Percentiles rank a stretch among this genome's conserved stretches.
Evolutionary conservation across 2,113 vertebrate genomes (phyloP).

Genomic region (Engystomops pustulosus): DNA sequence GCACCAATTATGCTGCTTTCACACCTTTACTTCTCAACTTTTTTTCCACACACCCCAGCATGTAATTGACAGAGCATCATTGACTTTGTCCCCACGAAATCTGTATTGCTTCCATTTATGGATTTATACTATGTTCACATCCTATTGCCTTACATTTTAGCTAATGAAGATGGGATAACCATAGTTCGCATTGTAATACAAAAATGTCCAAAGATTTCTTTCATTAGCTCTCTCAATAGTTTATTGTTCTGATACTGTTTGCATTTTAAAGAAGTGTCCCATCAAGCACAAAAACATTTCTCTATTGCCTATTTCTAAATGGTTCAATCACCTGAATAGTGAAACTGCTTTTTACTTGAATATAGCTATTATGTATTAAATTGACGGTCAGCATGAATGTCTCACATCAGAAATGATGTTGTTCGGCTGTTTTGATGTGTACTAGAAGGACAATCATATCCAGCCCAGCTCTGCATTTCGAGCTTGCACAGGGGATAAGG

Average conservation of each 20-base stretch:
- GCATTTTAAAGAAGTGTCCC: not conserved
- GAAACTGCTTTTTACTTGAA: not conserved
- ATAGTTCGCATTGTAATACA: not conserved
- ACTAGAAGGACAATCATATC: not conserved
- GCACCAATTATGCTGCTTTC: constrained; percentile 22
- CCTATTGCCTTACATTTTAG: not conserved
- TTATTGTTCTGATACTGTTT: not conserved
- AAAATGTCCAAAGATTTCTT: not conserved
- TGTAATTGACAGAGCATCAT: constrained; percentile 7
- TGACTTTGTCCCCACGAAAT: not conserved
- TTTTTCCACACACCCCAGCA: not conserved
- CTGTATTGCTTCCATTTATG: not conserved
- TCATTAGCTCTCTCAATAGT: not conserved
- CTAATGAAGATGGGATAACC: not conserved
- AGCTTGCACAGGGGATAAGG: not conserved
- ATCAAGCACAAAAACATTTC: not conserved
- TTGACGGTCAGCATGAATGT: not conserved
- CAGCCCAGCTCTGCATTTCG: not conserved
- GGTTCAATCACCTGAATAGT: not conserved
- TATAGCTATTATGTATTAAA: not conserved
- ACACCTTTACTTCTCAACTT: not conserved
- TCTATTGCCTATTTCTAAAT: not conserved
- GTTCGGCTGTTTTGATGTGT: not conserved
- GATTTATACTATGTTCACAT: not conserved
- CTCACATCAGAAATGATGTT: not conserved